Evolutionary conservation across 2,113 vertebrate species (phyloP), one percentile per base, ranked within the genome.

Genomic region (Microcebus jonahi): DNA sequence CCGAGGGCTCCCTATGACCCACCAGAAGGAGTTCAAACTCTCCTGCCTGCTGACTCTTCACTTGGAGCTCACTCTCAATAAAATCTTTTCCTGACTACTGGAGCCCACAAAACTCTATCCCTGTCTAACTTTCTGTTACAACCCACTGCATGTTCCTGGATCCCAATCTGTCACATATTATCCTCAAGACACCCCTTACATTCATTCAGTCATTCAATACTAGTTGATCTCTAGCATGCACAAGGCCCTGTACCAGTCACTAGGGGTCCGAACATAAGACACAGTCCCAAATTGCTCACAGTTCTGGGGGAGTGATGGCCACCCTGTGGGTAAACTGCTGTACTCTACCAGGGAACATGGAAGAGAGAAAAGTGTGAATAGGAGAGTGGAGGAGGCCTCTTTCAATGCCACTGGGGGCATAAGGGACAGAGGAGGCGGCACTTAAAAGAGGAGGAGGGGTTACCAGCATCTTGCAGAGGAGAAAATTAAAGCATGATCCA

Each of bases 281-380:
- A 29, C 1, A 8, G 57, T 71, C 57, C 45, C 1, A 17, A 76
- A 45, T 20, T 36, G 76, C 77, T 92, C 48, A 59, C 10, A 55
- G 79, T 80, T 50, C 57, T 21, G 36, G 95, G 48, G 88, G 91
- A 63, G 61, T 61, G 84, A 50, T 0, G 8, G 84, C 55, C 82
- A 57, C 88, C 91, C 96, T 57, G 63, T 59, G 89, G 82, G 48
- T 71, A 94, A 82, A 95, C 45, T 77, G 90, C 88, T 67, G 2
- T 20, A 27, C 57, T 55, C 55, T 63, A 36, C 48, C 12, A 94
- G 61, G 86, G 93, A 96, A 87, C 71, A 20, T 34, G 29, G 77
- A 73, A 71, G 59, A 79, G 45, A 88, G 67, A 31, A 77, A 75
- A 70, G 50, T 23, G 31, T 75, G 55, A 94, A 90, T 57, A 68